phyloP scores from a whole-genome alignment of 2,888 invertebrate genomes.

The Tiliacea aurago region DNA sequence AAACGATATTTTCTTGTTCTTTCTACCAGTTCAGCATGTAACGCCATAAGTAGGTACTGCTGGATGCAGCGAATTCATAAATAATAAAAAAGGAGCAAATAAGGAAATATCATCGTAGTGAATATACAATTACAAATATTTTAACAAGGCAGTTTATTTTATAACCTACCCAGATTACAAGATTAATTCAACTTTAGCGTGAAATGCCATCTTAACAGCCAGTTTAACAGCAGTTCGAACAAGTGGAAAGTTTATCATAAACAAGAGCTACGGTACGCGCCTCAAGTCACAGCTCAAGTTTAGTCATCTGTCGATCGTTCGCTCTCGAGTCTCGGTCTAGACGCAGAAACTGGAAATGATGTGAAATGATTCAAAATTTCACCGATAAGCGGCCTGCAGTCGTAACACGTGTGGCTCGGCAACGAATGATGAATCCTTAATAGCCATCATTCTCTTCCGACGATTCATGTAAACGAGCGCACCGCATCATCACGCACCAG shows the following conservation, averaged over 20 bases:
- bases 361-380: slow-evolving; percentile 69
- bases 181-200: slow-evolving; percentile 24
- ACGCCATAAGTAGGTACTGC: neutral
- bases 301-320: slow-evolving; percentile 33
- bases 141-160: slow-evolving; percentile 9
- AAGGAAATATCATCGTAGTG: neutral
- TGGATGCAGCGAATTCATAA: neutral
- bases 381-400: slow-evolving; percentile 62
- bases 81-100: neutral
- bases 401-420: slow-evolving; percentile 66
- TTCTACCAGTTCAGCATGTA: neutral
- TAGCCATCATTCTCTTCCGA: slow-evolving; percentile 76
- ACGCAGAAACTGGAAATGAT: slow-evolving; percentile 65
- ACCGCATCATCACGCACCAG: slow-evolving; percentile 79
- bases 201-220: slow-evolving; percentile 9
- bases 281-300: slow-evolving; percentile 1
- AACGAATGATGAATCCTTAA: slow-evolving; percentile 78
- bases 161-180: neutral
- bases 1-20: neutral
- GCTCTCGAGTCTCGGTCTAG: slow-evolving; percentile 62
- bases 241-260: slow-evolving; percentile 54
- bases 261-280: slow-evolving; percentile 52
- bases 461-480: slow-evolving; percentile 81
- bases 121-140: slow-evolving; percentile 16
- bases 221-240: slow-evolving; percentile 24